Percentiles rank a stretch among this genome's conserved stretches.
These are phyloP conservation scores for Sylvilagus floridanus DNA, from an alignment of 2,797 vertebrate species.

Conservation along the genomic window DNA sequence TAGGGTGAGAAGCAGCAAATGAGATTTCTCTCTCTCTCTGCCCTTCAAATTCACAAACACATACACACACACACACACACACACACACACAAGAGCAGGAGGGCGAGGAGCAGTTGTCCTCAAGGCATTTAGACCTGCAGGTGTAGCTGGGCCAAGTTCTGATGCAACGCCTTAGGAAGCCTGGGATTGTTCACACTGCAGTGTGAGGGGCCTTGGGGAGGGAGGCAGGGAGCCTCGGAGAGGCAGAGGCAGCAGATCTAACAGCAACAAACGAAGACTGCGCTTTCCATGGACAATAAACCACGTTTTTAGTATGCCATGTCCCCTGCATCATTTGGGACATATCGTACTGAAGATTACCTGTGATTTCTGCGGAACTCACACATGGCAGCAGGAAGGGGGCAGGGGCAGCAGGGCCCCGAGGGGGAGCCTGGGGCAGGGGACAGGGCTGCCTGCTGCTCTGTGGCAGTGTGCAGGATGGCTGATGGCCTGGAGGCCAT, in stretches of 20 bases:
- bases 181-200: neutral
- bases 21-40: no score
- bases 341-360: neutral
- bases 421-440: neutral
- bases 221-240: neutral
- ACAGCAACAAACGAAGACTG: neutral
- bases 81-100: neutral
- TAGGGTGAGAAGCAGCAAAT: no score
- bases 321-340: neutral
- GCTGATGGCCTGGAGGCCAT: neutral
- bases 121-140: neutral
- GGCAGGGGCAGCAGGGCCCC: rapidly evolving
- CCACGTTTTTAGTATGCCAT: neutral
- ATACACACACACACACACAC: no score
- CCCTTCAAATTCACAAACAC: no score
- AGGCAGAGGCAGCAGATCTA: neutral
- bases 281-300: neutral
- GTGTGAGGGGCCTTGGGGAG: neutral
- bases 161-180: neutral
- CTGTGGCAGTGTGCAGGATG: neutral
- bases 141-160: neutral
- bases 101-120: neutral
- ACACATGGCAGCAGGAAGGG: neutral
- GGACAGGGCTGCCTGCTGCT: no score
- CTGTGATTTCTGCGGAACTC: neutral